phyloP scores from a whole-genome alignment of 2,797 vertebrate species.

The Girardinus metallicus region DNA sequence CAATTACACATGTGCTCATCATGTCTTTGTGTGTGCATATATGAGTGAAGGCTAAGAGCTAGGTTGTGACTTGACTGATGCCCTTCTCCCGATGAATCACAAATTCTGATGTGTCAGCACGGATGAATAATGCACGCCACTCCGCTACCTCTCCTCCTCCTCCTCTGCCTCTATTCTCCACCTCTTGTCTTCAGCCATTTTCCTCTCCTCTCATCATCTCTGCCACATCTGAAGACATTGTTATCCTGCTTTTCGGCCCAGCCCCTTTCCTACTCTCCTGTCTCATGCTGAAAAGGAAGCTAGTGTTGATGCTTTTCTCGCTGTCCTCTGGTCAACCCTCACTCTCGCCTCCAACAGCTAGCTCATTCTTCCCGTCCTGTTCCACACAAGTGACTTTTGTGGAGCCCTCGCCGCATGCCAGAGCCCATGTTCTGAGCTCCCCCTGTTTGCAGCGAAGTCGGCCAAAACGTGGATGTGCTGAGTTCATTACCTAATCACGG shows the following conservation, averaged over 20 bases:
- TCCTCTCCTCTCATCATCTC: conserved; percentile 70
- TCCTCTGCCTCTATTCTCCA: conserved; percentile 61
- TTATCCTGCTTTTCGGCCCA: conserved; percentile 39
- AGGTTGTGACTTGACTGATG: conserved; percentile 78
- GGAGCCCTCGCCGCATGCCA: conserved; percentile 6
- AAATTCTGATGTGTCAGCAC: conserved; percentile 81
- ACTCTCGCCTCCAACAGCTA: conserved; percentile 18
- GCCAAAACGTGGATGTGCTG: conserved; percentile 52
- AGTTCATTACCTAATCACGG: conserved; percentile 64
- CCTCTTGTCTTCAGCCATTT: conserved; percentile 70
- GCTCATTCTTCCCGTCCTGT: conserved; percentile 31
- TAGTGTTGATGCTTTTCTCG: conserved; percentile 17
- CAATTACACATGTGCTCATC: conserved; percentile 22
- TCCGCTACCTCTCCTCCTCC: conserved; percentile 60
- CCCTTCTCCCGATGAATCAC: conserved; percentile 80
- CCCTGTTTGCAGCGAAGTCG: conserved; percentile 29
- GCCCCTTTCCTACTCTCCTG: conserved; percentile 25
- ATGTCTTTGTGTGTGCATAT: conserved; percentile 36
- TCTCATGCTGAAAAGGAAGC: conserved; percentile 47
- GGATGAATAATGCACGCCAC: conserved; percentile 80
- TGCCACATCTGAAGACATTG: conserved; percentile 73
- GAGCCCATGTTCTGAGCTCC: conserved; percentile 3
- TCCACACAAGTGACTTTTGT: conserved; percentile 15
- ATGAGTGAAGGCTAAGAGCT: conserved; percentile 69
- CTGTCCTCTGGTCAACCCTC: conserved; percentile 61